phyloP scores from a whole-genome alignment of 1,140 invertebrate species.

The Oncopodura yosiiana region DNA sequence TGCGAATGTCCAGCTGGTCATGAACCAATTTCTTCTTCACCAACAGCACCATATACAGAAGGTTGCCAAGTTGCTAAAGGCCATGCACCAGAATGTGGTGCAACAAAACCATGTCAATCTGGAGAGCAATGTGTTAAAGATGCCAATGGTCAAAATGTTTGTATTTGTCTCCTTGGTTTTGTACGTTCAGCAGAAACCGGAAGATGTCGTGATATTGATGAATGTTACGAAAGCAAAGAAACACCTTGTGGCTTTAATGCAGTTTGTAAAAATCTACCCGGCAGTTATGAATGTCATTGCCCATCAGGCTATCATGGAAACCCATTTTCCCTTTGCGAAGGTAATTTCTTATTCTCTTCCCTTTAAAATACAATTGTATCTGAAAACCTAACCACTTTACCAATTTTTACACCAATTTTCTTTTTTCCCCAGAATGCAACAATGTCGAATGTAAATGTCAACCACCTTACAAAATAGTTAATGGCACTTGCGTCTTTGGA shows the following conservation, averaged over 20 bases:
- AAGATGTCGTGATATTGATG: slow-evolving; percentile 75
- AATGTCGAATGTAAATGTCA: slow-evolving; percentile 74
- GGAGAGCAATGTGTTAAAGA: slow-evolving; percentile 78
- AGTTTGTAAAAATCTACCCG: slow-evolving; percentile 81
- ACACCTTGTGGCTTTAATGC: slow-evolving; percentile 44
- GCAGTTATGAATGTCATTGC: slow-evolving; percentile 88
- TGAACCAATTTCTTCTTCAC: slow-evolving; percentile 37
- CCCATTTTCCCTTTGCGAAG: slow-evolving; percentile 66
- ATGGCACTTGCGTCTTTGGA: slow-evolving; percentile 65
- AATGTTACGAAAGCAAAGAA: slow-evolving; percentile 62
- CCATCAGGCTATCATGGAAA: slow-evolving; percentile 77
- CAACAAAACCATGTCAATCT: slow-evolving; percentile 61
- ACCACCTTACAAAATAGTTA: slow-evolving; percentile 70
- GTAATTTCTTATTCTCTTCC: slow-evolving; percentile 37
- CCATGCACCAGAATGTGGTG: slow-evolving; percentile 56
- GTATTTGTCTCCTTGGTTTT: slow-evolving; percentile 76
- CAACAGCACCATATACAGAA: slow-evolving; percentile 47
- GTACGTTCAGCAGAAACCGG: slow-evolving; percentile 58
- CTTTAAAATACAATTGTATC: too few relatives aligned
- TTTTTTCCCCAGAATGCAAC: slow-evolving; percentile 53
- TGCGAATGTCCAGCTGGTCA: slow-evolving; percentile 65
- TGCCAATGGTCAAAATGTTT: slow-evolving; percentile 60
- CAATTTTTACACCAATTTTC: neutral
- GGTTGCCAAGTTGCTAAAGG: slow-evolving; percentile 56
- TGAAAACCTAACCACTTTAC: neutral